Conservation (phyloP, 1,140 invertebrate genomes). For the Portunus trituberculatus region DNA sequence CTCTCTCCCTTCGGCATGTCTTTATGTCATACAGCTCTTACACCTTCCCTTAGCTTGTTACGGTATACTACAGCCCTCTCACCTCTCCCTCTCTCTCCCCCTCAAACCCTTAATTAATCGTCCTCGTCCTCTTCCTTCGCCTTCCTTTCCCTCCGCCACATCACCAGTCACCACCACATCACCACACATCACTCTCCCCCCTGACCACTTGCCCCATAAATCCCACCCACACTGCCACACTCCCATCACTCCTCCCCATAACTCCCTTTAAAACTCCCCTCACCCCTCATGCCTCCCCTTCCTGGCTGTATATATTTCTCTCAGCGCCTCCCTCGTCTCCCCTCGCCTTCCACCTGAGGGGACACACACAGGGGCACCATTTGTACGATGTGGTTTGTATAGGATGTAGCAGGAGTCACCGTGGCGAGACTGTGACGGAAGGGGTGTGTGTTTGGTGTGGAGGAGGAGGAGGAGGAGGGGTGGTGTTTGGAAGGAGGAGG, state of each 20-base stretch:
- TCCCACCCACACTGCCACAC: no score
- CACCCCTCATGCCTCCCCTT: no score
- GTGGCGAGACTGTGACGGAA: neutral
- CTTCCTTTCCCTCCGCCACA: neutral
- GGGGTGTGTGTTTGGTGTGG: no score
- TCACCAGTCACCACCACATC: no score
- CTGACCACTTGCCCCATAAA: no score
- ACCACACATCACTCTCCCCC: no score
- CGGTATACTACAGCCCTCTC: neutral
- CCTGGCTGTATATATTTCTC: neutral
- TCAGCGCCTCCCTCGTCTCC: neutral
- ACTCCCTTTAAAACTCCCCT: no score
- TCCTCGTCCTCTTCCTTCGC: neutral
- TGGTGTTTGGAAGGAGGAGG: no score
- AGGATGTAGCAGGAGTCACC: neutral
- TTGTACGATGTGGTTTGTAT: neutral
- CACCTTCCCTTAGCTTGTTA: neutral
- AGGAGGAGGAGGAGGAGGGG: no score
- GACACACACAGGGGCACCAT: neutral
- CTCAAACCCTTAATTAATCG: neutral
- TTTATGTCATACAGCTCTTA: neutral
- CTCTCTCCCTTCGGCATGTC: neutral
- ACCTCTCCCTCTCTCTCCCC: neutral
- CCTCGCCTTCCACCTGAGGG: neutral
- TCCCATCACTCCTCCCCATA: no score